A percentile compares a stretch with the other conserved stretches of the same genome.
These are phyloP conservation scores for Neogobius melanostomus DNA, from an alignment of 2,113 vertebrate species.

Conservation along the genomic window DNA sequence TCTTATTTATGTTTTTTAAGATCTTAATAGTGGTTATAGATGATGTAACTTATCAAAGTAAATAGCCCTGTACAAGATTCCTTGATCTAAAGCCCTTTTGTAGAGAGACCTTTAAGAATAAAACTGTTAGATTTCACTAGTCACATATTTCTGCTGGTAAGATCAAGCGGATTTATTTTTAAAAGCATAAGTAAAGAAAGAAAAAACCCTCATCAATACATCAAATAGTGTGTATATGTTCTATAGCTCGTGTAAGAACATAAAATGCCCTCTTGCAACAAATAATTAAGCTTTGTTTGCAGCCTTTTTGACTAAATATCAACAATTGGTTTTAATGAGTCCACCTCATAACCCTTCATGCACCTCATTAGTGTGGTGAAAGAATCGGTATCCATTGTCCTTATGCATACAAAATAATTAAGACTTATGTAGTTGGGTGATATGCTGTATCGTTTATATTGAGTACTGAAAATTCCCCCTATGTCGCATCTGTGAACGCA, in stretches of 20 bases:
- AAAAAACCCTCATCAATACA: not conserved
- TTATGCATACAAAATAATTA: not conserved
- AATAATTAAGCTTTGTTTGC: slow-evolving; percentile 13
- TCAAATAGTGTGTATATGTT: not conserved
- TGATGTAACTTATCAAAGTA: slow-evolving; percentile 1
- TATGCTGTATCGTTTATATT: too few relatives aligned
- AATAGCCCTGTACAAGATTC: not conserved
- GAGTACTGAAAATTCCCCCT: too few relatives aligned
- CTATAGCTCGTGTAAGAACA: not conserved
- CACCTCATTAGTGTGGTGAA: slow-evolving; percentile 27
- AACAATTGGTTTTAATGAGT: slow-evolving; percentile 18
- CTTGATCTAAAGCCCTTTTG: not conserved
- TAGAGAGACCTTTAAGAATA: not conserved
- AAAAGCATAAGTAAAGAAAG: not conserved
- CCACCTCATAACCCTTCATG: slow-evolving; percentile 21
- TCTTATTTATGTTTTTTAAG: not conserved
- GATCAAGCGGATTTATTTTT: not conserved
- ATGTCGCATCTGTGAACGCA: too few relatives aligned
- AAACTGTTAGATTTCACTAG: not conserved
- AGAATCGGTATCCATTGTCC: slow-evolving; percentile 13
- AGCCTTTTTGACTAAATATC: not conserved
- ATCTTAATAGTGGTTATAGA: not conserved
- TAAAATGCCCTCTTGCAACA: not conserved
- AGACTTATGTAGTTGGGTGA: too few relatives aligned
- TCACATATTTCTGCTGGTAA: not conserved